Evolutionary conservation across 2,113 vertebrate species (phyloP), one percentile per base, ranked within the genome.

Genomic region (Dromiciops gliroides): DNA sequence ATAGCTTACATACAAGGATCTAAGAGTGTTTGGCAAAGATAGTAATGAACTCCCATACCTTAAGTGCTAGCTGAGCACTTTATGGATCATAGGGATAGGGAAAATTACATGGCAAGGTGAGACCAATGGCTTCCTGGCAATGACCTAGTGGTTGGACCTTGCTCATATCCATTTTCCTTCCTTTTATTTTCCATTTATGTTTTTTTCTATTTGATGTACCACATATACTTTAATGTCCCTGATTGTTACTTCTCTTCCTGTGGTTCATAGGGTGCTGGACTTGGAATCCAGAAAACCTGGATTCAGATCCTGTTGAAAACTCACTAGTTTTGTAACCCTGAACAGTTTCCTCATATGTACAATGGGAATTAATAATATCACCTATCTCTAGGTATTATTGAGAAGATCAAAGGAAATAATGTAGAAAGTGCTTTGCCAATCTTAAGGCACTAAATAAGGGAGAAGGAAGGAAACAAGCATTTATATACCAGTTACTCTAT

Each of bases 91-190:
- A 90, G 90, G 47, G 6, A 50, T 93, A 19, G 24, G 37, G 12
- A n/a, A 95, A 95, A 52, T 53, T 52, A 48, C 31, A 22, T 0
- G n/a, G 51, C 90, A 95, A 92, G 23, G 25, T 95, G 89, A 94
- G 48, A 8, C 31, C 10, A 88, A 16, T 48, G 75, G 94, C 53
- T 95, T 48, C 67, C 88, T 60, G 90, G 37, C 50, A 96, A 50
- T 60, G 3, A 89, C 48, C 48, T 0, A 1, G n/a, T 0, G 9
- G 44, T 49, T 28, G 90, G 91, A 89, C 75, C 7, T 3, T 14
- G 56, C 60, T 28, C 91, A 31, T 48, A 50, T 3, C 25, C 48
- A 75, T 60, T 91, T 89, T 52, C 37, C 9, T 44, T 0, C 16
- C 37, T 75, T 75, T 75, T 44, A 44, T 67, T 67, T 67, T 67